phyloP scores from a whole-genome alignment of 1,140 invertebrate species.

The Liolophura sinensis region DNA sequence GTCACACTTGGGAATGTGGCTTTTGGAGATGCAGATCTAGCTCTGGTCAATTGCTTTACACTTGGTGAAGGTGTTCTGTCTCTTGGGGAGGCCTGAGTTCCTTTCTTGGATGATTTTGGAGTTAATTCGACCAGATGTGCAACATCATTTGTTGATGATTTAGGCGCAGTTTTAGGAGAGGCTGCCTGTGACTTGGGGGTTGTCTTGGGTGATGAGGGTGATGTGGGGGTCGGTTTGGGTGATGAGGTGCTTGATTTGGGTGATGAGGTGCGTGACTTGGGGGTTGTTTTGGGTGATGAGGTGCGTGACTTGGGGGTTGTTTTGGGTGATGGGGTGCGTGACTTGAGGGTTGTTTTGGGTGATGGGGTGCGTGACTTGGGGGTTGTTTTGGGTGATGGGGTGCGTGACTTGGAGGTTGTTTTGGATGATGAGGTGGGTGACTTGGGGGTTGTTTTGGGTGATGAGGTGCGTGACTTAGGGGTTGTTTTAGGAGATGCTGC shows the following conservation, averaged over 20 bases:
- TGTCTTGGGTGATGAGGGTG: conserved; percentile 9
- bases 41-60: not conserved
- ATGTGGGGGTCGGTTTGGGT: conserved; percentile 4
- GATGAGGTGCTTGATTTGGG: conserved; percentile 8
- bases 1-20: conserved; percentile 12
- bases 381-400: conserved; percentile 4
- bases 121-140: too few relatives aligned
- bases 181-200: not conserved
- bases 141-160: not conserved
- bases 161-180: conserved; percentile 5
- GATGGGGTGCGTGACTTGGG: not conserved
- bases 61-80: too few relatives aligned
- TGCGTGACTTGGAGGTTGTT: not conserved
- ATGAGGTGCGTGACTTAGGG: conserved; percentile 6
- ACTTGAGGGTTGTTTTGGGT: conserved; percentile 7
- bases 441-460: too few relatives aligned
- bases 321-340: conserved; percentile 2
- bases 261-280: conserved; percentile 9
- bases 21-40: conserved; percentile 16
- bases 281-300: conserved; percentile 1
- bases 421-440: conserved; percentile 8
- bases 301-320: not conserved
- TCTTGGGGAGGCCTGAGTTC: too few relatives aligned
- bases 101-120: too few relatives aligned
- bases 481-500: conserved; percentile 9